A percentile compares a stretch with the other conserved stretches of the same genome.
Evolutionary conservation across 53 echinoderm and acorn worm species (phyloP).

Genomic region (Temnopleurus reevesii): DNA sequence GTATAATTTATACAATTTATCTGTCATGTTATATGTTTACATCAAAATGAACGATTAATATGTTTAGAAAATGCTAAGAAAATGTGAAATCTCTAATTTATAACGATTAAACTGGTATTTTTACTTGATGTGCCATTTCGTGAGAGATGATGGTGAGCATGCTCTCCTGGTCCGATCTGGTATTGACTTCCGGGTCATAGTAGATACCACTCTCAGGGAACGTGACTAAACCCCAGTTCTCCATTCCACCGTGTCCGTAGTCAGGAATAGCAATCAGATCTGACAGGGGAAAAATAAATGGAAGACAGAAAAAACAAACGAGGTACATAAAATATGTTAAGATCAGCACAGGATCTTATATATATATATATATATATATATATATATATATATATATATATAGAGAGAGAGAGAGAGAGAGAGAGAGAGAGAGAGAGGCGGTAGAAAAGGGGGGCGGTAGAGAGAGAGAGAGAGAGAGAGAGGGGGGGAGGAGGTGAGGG

Average conservation of each 20-base stretch:
- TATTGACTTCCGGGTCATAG: constrained; percentile 64
- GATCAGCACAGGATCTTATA: too few relatives aligned
- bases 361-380: too few relatives aligned
- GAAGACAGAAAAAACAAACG: neutral
- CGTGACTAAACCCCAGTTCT: constrained; percentile 93
- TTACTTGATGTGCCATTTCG: constrained; percentile 94
- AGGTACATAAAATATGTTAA: neutral
- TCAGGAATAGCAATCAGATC: constrained; percentile 88
- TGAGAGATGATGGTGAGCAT: constrained; percentile 73
- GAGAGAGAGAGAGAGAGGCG: neutral
- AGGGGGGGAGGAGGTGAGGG: neutral
- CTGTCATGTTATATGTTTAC: too few relatives aligned
- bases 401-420: neutral
- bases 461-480: neutral
- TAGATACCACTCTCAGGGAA: constrained; percentile 72
- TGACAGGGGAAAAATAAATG: neutral
- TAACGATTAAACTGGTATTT: neutral
- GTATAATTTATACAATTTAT: too few relatives aligned
- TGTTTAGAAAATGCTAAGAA: too few relatives aligned
- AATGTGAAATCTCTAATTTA: too few relatives aligned
- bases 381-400: neutral
- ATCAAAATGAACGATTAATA: too few relatives aligned
- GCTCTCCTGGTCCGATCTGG: constrained; percentile 54
- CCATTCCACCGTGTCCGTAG: constrained; percentile 90
- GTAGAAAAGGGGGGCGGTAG: neutral